Conservation (phyloP, 2,888 invertebrate genomes). For the Onthophagus sagittarius region DNA sequence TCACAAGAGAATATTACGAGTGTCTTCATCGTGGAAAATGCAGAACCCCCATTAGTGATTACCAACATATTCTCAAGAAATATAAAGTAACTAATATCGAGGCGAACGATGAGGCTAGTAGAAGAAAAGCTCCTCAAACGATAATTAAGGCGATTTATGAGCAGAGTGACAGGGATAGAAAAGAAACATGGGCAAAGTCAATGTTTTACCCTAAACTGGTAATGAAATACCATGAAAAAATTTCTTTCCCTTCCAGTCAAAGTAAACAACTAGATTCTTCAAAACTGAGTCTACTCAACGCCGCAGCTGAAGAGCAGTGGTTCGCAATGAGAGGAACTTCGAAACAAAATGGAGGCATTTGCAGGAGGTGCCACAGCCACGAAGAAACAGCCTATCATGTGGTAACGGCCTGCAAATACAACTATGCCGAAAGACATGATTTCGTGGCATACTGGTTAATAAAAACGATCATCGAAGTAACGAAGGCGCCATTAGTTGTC, state of each 20-base stretch:
- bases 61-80: neutral
- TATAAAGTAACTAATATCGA: neutral
- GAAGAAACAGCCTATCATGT: constrained; percentile 30
- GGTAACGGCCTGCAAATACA: constrained; percentile 23
- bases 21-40: neutral
- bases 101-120: too few species aligned
- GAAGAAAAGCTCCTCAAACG: neutral
- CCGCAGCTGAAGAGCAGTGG: constrained; percentile 29
- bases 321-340: constrained; percentile 21
- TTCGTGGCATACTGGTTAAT: constrained; percentile 27
- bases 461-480: neutral
- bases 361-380: constrained; percentile 21
- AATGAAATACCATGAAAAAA: constrained; percentile 4
- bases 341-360: constrained; percentile 10
- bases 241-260: constrained; percentile 20
- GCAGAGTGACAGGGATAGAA: neutral
- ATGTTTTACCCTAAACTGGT: constrained; percentile 27
- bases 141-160: neutral
- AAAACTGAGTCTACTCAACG: constrained; percentile 22
- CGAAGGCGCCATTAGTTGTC: neutral
- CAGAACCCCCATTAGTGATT: constrained; percentile 15
- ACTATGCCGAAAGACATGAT: constrained; percentile 29
- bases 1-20: neutral
- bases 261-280: constrained; percentile 21
- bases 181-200: constrained; percentile 20